These are phyloP conservation scores for Herpetotheres cachinnans DNA, from an alignment of 2,113 vertebrate genomes.

Conservation along the genomic window DNA sequence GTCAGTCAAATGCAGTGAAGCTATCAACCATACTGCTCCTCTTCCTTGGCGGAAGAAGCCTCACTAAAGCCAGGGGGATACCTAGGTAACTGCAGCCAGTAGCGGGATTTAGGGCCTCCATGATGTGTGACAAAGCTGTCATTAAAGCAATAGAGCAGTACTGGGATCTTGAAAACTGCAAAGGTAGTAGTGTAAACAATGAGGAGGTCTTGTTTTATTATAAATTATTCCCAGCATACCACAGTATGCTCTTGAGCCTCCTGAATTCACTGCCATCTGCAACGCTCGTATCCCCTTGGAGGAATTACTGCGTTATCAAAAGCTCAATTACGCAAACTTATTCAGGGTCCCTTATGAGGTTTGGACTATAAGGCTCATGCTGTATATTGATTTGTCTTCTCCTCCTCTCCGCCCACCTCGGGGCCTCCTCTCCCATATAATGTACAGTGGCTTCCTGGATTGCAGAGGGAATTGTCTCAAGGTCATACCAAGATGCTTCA, in stretches of 20 bases:
- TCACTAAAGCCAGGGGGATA: not conserved
- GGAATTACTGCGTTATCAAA: not conserved
- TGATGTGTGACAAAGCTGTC: not conserved
- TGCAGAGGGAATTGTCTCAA: conserved; percentile 11
- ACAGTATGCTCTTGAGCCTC: not conserved
- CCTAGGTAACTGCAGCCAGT: not conserved
- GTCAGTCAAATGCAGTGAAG: not conserved
- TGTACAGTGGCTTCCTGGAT: not conserved
- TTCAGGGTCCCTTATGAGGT: not conserved
- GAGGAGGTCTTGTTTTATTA: not conserved
- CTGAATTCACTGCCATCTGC: not conserved
- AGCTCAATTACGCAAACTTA: not conserved
- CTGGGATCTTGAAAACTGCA: not conserved
- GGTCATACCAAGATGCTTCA: not conserved
- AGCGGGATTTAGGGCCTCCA: not conserved
- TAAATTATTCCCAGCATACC: not conserved
- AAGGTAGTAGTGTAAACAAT: not conserved
- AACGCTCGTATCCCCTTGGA: not conserved
- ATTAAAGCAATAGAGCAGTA: not conserved
- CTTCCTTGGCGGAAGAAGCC: not conserved
- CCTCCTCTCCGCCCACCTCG: not conserved
- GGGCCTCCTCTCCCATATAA: conserved; percentile 14
- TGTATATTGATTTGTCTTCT: not conserved
- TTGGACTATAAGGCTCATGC: not conserved
- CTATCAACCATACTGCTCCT: not conserved